These are phyloP conservation scores for Listronotus bonariensis DNA, from an alignment of 1,140 invertebrate species.

Conservation along the genomic window DNA sequence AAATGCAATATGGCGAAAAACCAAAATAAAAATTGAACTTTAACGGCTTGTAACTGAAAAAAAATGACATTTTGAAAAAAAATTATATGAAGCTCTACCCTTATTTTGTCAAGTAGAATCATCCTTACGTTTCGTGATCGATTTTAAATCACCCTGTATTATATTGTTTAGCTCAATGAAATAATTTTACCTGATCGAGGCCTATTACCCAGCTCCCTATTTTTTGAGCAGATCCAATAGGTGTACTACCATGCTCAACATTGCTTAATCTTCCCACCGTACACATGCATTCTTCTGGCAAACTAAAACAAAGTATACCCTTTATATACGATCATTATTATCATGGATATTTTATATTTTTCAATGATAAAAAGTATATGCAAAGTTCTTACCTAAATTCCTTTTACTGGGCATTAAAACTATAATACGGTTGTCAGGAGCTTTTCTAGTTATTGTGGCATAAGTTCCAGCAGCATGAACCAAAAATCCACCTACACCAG, in stretches of 20 bases:
- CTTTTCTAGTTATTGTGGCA: slow-evolving; percentile 74
- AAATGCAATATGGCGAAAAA: too few species aligned
- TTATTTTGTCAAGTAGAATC: too few species aligned
- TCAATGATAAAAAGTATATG: too few species aligned
- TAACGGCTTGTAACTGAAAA: too few species aligned
- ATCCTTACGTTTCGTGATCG: too few species aligned
- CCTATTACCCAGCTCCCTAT: slow-evolving; percentile 83
- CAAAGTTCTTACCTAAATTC: slow-evolving; percentile 62
- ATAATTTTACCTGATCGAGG: slow-evolving; percentile 71
- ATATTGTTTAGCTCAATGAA: too few species aligned
- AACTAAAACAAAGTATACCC: slow-evolving; percentile 52
- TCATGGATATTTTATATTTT: background rate
- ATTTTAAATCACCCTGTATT: too few species aligned
- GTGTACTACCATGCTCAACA: slow-evolving; percentile 70
- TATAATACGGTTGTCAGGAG: slow-evolving; percentile 74
- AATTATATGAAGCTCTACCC: too few species aligned
- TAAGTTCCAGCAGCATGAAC: slow-evolving; percentile 81
- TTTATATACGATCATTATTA: background rate
- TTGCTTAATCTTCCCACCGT: slow-evolving; percentile 91
- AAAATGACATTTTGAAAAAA: too few species aligned
- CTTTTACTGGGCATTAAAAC: slow-evolving; percentile 83
- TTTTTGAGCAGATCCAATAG: slow-evolving; percentile 82
- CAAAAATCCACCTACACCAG: slow-evolving; percentile 73
- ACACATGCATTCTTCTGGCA: slow-evolving; percentile 85
- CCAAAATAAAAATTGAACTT: too few species aligned